phyloP scores from a whole-genome alignment of 1,140 invertebrate genomes.

The Ylistrum balloti region DNA sequence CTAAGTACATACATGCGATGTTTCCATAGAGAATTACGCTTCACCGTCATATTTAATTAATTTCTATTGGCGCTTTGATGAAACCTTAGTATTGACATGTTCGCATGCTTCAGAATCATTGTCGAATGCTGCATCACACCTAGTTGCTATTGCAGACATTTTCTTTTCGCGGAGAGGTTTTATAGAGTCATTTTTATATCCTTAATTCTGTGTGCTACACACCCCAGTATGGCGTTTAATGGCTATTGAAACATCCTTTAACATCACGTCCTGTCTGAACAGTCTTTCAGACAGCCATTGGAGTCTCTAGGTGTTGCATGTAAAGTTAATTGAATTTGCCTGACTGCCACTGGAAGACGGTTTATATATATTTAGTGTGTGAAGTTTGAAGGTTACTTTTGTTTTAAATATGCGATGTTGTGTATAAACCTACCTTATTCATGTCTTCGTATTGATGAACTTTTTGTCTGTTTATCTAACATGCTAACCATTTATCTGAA shows the following conservation, averaged over 20 bases:
- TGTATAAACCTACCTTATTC: background rate
- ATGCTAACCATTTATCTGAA: no score
- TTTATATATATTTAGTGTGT: background rate
- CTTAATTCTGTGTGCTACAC: background rate
- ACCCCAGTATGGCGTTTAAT: background rate
- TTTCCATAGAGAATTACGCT: background rate
- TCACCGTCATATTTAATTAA: background rate
- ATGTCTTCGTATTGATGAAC: background rate
- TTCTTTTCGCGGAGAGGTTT: background rate
- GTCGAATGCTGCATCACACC: conserved; percentile 7
- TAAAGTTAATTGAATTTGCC: conserved; percentile 1
- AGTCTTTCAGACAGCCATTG: background rate
- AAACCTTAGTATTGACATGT: background rate
- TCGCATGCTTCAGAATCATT: background rate
- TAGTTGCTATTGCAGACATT: background rate
- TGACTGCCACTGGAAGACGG: background rate
- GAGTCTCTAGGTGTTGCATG: background rate
- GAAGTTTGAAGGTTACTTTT: background rate
- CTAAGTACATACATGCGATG: background rate
- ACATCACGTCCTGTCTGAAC: background rate
- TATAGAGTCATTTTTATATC: conserved; percentile 12
- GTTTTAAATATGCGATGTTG: background rate
- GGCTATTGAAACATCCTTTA: background rate
- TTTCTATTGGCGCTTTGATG: background rate
- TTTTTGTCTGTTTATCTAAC: no score